Conservation (phyloP, 1,140 invertebrate species). For the Drosophila ficusphila region DNA sequence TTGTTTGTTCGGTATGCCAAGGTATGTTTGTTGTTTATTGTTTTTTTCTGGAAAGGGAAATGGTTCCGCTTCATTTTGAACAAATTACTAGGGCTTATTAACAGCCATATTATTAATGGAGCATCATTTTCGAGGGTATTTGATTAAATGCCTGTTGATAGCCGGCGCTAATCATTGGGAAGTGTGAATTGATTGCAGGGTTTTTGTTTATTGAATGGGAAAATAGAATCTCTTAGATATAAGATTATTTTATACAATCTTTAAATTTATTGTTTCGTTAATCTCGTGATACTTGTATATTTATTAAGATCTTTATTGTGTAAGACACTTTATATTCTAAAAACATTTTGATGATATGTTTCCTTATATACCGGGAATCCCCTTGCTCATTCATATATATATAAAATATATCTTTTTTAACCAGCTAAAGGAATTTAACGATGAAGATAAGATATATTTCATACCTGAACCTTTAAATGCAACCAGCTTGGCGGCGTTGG, state of each 20-base stretch:
- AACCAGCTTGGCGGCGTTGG: background rate
- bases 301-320: no score
- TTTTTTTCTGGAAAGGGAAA: slow-evolving; percentile 8
- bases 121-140: slow-evolving; percentile 29
- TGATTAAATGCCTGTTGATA: slow-evolving; percentile 58
- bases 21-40: slow-evolving; percentile 53
- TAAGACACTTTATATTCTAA: background rate
- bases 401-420: no score
- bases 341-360: no score
- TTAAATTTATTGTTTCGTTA: background rate
- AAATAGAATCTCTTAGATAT: background rate
- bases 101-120: slow-evolving; percentile 66
- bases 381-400: no score
- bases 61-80: slow-evolving; percentile 58
- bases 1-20: slow-evolving; percentile 63
- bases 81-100: slow-evolving; percentile 71
- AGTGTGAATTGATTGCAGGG: slow-evolving; percentile 23
- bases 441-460: background rate
- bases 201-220: background rate
- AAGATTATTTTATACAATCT: background rate
- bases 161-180: slow-evolving; percentile 13
- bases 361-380: no score
- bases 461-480: slow-evolving; percentile 5
- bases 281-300: background rate
- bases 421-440: no score